phyloP scores from a whole-genome alignment of 2,888 invertebrate species.

The Temnothorax rugatulus region DNA sequence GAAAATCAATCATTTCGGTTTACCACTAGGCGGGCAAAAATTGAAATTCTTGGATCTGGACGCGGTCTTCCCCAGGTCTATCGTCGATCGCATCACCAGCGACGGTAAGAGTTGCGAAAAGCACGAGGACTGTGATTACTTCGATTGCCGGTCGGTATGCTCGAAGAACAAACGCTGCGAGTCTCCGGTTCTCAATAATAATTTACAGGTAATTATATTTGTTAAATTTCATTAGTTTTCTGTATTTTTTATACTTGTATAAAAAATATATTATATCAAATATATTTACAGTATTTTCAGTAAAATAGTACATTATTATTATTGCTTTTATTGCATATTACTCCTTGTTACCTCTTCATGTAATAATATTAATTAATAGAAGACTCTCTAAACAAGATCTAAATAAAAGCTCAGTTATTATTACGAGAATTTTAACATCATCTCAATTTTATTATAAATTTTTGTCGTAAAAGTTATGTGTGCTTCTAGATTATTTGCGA shows the following conservation, averaged over 20 bases:
- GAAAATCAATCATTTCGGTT: slow-evolving; percentile 90
- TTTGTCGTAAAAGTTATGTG: neutral
- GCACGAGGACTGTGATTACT: slow-evolving; percentile 90
- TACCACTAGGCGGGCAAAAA: slow-evolving; percentile 87
- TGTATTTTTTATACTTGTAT: neutral
- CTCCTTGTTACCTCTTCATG: neutral
- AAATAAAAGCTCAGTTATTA: neutral
- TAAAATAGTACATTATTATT: neutral
- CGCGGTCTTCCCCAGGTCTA: slow-evolving; percentile 88
- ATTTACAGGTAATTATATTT: slow-evolving; percentile 86
- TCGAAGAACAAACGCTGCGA: slow-evolving; percentile 88
- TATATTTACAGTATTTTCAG: neutral
- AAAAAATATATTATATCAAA: neutral
- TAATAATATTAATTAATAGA: neutral
- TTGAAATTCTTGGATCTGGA: slow-evolving; percentile 90
- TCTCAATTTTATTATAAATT: neutral
- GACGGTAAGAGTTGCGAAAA: slow-evolving; percentile 87
- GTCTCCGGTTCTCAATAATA: slow-evolving; percentile 88
- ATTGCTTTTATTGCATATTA: neutral
- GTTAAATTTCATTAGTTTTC: neutral
- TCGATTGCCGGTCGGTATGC: slow-evolving; percentile 90
- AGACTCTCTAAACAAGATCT: neutral
- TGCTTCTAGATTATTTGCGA: slow-evolving; percentile 89
- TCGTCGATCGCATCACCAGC: slow-evolving; percentile 87
- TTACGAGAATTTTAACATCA: neutral